Evolutionary conservation across 1,140 invertebrate species (phyloP), one percentile per base, ranked within the genome.

Genomic region (Drosophila kepulauana): DNA sequence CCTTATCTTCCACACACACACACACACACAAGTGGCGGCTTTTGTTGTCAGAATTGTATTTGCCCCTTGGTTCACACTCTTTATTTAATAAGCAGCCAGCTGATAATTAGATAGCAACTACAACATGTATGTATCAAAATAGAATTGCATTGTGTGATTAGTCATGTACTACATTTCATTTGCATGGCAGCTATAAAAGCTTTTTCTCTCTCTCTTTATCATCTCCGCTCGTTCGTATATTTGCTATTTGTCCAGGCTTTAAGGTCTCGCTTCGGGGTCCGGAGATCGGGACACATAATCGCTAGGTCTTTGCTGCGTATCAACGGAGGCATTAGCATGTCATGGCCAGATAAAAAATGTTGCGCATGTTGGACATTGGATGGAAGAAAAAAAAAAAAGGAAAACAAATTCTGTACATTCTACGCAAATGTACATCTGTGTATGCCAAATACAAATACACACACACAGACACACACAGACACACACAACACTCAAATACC

Each of bases 241-340:
- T 30, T 3, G 38, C 0, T 33, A 5, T 33, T 52, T 25, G 16
- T 11, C 11, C 25, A 20, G 28, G 51, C n/a, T 52, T 52, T 13
- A 52, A 28, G 8, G 8, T 20, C 2, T 5, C 11, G 48, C 15
- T 15, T 6, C n/a, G 64, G 43, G 20, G n/a, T n/a, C 1, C 16
- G n/a, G 52, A 6, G 33, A 46, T 11, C 35, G 75, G 68, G 77
- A 63, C 61, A 61, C 48, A 49, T 64, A 78, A 75, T 71, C 59
- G 64, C 68, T 49, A 52, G 41, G 79, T 66, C 72, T 73, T 56
- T 76, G 52, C 58, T 30, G 59, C 49, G 48, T 82, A 73, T 86
- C 79, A 88, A 48, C 30, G 20, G 58, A 57, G 80, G 80, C 62
- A 79, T 84, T 80, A 51, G 33, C 68, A 63, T 78, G 80, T 89